Evolutionary conservation across 2,888 invertebrate genomes (phyloP), one percentile per base, ranked within the genome.

Genomic region (Nemotelus nigrinus): DNA sequence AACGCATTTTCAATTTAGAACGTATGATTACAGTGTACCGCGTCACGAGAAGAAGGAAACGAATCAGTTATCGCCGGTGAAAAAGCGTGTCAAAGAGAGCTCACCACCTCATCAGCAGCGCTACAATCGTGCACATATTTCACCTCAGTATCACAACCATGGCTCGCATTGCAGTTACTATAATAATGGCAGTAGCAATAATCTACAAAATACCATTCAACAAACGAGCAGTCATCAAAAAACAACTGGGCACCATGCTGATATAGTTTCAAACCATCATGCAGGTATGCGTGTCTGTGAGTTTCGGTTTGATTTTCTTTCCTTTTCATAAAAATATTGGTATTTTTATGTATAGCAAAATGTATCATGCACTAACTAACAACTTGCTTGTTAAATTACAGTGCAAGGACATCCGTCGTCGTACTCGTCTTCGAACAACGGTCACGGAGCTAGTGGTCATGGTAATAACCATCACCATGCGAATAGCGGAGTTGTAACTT

Each of bases 21-120:
- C 68, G 39, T 77, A 77, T 68, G 53, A 67, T 78, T 87, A 84
- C 89, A 87, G 87, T 82, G 87, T 87, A 82, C 87, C 87, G 80
- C 86, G 87, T 67, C 87, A 91, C 82, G 92, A 94, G 84, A 96
- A 95, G 86, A 95, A 96, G 86, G 93, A 93, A 85, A 93, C 94
- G 77, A 94, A 95, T 77, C 97, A 97, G 85, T 88, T 98, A 83
- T 97, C 97, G 83, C 98, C 98, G 2, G 97, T 98, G 45, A 98
- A 98, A 89, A 98, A 98, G 86, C 91, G 98, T 39, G 97, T 98
- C 63, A 98, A 98, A 87, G 98, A 98, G 85, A 96, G 96, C 84
- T 96, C 97, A 44, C 97, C 97, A 44, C 97, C 95, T 60, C 91
- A 92, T 79, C 87, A 87, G 82, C 87, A 87, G 82, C 86, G 87